Base-by-base conservation (phyloP, 2,797 vertebrate genomes). In the Falco biarmicus region DNA sequence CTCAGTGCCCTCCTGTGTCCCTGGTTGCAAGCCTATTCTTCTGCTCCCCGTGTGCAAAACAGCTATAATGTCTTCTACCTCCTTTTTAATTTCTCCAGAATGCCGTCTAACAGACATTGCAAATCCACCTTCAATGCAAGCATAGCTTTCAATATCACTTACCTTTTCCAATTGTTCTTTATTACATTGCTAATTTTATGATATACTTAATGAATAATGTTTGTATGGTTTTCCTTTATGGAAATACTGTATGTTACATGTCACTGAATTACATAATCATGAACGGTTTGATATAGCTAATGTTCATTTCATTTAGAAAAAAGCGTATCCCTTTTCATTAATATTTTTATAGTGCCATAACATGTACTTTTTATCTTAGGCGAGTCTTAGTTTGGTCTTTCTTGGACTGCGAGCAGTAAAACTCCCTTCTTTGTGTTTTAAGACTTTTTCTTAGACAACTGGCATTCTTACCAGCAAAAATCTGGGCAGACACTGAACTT, bases 351-450 rank as follows among this genome's bases (percentile, higher is more conserved):
- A 75, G 24, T 85, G 21, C 31, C 8, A 31, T 41, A 90, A 79
- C 22, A 74, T 90, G 39, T 59, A 87, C 51, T 32, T 87, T 43
- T 93, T 66, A 45, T 87, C 84, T 90, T 68, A 47, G 37, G 37
- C 34, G 48, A 84, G 60, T 73, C 37, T 59, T 77, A 77, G 21
- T 68, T 61, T 79, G 45, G 37, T 6, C 10, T 90, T 82, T 87
- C 75, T 89, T 89, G 54, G 53, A 24, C 24, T 17, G 17, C 68
- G 20, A 81, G 29, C 10, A 66, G 43, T 68, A 73, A 87, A 87
- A 80, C 29, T 93, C 56, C 26, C 28, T 70, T 92, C 53, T 87
- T 77, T 71, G 17, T 74, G n/a, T 68, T 94, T 85, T 74, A 80
- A 80, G 37, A 28, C 48, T 47, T 93, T 83, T 91, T 93, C 50